These are phyloP conservation scores for Darevskia mixta DNA, from an alignment of 2,797 vertebrate species.

Conservation along the genomic window DNA sequence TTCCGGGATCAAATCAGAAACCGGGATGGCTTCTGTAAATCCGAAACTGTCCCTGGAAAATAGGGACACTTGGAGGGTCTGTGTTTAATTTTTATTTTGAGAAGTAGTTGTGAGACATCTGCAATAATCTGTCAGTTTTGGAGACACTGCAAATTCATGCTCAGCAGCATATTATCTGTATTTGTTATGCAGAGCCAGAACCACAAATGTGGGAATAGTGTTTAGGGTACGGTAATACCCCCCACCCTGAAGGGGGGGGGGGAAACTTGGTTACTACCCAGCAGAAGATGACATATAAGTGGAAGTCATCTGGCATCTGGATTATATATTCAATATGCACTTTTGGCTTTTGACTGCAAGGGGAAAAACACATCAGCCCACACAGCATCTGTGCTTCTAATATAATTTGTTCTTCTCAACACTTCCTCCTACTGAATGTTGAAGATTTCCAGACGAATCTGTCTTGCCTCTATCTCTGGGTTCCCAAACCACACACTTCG, in stretches of 20 bases:
- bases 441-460: conserved; percentile 45
- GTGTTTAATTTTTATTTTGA: neutral
- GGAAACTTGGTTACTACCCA: conserved; percentile 18
- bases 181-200: neutral
- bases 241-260: neutral
- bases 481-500: neutral
- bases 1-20: too few species aligned
- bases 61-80: too few species aligned
- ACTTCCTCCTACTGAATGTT: conserved; percentile 42
- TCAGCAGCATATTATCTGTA: neutral
- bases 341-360: conserved; percentile 51
- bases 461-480: conserved; percentile 1
- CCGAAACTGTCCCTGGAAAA: too few species aligned
- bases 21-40: too few species aligned
- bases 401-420: conserved; percentile 51
- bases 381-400: conserved; percentile 51
- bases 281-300: conserved; percentile 31
- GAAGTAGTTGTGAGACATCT: neutral
- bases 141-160: neutral
- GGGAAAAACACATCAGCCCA: conserved; percentile 28
- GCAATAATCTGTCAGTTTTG: neutral
- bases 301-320: conserved; percentile 48
- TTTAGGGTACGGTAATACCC: neutral
- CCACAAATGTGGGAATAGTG: conserved; percentile 13
- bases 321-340: conserved; percentile 47